Base-by-base conservation (phyloP, 2,888 invertebrate genomes). In the Caenorhabditis japonica region DNA sequence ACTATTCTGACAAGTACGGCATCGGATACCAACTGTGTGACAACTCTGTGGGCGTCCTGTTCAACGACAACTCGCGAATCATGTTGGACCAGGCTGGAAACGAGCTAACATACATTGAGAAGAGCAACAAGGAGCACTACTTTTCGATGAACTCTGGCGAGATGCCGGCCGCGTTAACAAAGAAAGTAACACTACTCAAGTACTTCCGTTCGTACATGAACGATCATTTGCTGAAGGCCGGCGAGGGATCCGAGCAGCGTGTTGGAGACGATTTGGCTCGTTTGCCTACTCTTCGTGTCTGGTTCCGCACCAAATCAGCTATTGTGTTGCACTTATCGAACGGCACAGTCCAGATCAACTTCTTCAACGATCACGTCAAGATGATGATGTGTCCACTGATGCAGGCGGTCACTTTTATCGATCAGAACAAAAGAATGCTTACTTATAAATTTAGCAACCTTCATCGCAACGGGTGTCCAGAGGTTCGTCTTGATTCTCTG, bases 261-360 rank as follows among this genome's bases (percentile, higher is more conserved):
- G 94, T 95, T 85, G 92, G 92, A 44, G 97, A 97, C 88, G 92
- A 93, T 21, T 91, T 99, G 87, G 93, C 94, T 4, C 92, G 99
- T 83, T 91, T 96, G 86, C 99, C 99, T 0, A 95, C 94, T 90
- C 91, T 99, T 83, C 92, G 94, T 87, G 93, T 94, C 75, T 99
- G 99, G 97, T 96, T 95, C 89, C 91, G 99, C 70, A 97, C 97
- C 12, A 92, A 93, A 10, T 92, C 93, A 71, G 96, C 97, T 13
- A 97, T 99, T 72, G 93, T 99, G 30, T 94, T 99, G 92, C 94
- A 96, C 88, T 91, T 99, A 58, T 96, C 95, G 56, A 99, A 97
- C 89, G 99, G 99, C 83, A 95, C 86, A 12, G 64, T 87, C 7
- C 86, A 86, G 70, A 74, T 87, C 52, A 85, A 85, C 64, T 85